phyloP scores from a whole-genome alignment of 2,113 vertebrate species.

The Ardeotis arabs region DNA sequence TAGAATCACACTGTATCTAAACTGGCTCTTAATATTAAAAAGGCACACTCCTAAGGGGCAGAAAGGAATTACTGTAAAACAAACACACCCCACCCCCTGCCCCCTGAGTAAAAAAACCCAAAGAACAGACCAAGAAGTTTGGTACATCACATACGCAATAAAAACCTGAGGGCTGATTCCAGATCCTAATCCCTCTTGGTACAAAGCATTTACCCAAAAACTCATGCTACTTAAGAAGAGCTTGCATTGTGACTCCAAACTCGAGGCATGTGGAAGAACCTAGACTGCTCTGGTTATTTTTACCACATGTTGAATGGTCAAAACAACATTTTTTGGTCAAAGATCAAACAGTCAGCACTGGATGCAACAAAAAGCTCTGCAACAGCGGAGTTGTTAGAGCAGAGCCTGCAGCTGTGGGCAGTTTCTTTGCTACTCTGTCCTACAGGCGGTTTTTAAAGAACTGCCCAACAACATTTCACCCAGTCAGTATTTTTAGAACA shows the following conservation, averaged over 20 bases:
- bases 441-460: not conserved
- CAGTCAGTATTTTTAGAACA: not conserved
- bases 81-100: not conserved
- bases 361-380: not conserved
- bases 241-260: not conserved
- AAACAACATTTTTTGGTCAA: not conserved
- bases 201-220: not conserved
- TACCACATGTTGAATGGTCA: not conserved
- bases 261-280: not conserved
- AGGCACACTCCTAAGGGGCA: not conserved
- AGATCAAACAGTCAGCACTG: not conserved
- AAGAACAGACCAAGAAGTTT: not conserved
- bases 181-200: not conserved
- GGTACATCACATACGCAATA: not conserved
- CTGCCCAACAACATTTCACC: not conserved
- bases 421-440: not conserved
- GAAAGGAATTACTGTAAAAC: not conserved
- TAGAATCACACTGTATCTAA: not conserved
- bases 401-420: not conserved
- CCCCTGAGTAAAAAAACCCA: not conserved
- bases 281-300: not conserved
- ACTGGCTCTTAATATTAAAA: not conserved
- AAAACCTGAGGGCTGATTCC: not conserved
- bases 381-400: not conserved
- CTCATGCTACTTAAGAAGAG: not conserved